Base-by-base conservation (phyloP, 1,140 invertebrate genomes). In the Ephestia elutella region DNA sequence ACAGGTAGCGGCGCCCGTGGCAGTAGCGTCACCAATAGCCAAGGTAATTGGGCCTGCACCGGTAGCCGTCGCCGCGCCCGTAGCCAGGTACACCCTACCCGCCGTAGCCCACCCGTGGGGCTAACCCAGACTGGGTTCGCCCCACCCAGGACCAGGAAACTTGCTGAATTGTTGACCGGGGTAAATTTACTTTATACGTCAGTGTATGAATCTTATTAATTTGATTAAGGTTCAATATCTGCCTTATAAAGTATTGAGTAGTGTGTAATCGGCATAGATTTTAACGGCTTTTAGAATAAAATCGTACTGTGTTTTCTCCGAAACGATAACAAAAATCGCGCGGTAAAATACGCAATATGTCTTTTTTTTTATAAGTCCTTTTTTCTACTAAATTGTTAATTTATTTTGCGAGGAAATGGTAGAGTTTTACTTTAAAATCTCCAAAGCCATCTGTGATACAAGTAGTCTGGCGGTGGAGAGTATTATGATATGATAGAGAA, bases 1-100 rank as follows among this genome's bases (percentile, higher is more conserved):
- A 0, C 61, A 87, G 70, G 77, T 75, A 13, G 71, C 72, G 15
- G 72, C 21, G 21, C 21, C 21, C 21, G 21, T 25, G 7, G 21
- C 21, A 2, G 21, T 25, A 25, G 21, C 21, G 21, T 25, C 65
- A 0, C 75, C 73, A 0, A 57, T 81, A 30, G 70, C 75, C 1
- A 73, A 69, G 20, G 75, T 82, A 8, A 82, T 86, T 1, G 86
- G 81, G 5, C 76, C 89, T 0, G 89, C 90, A 3, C 75, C 88
- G 5, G 82, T 90, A 0, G 80, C 88, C 2, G 80, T 77, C 3
- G 73, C 80, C 21, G 73, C 78, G 7, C 80, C 71, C 49, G 70
- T 75, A 51, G 70, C 78, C 55, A 67, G 73, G 38, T 70, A 71
- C 62, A 69, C 70, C 10, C 62, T 82, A 13, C 70, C 72, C n/a